Conservation (phyloP, 1,140 invertebrate species). For the Drosophila dunni region DNA sequence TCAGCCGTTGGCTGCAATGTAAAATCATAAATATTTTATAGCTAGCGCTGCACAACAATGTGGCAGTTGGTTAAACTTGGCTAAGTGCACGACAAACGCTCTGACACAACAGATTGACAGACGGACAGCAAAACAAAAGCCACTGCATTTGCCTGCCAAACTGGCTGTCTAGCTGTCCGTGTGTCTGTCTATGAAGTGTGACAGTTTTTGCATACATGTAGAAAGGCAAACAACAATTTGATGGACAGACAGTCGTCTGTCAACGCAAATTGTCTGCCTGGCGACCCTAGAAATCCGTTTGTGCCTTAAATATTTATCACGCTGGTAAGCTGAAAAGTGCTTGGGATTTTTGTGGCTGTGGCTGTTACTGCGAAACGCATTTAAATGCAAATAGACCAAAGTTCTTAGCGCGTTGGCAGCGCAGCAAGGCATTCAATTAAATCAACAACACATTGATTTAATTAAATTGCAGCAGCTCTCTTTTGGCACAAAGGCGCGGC, state of each 20-base stretch:
- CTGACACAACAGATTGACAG: constrained; percentile 56
- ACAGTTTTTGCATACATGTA: constrained; percentile 47
- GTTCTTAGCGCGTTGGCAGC: constrained; percentile 11
- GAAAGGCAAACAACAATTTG: constrained; percentile 47
- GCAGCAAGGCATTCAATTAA: constrained; percentile 63
- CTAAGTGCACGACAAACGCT: constrained; percentile 75
- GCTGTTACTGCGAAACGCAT: constrained; percentile 12
- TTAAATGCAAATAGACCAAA: constrained; percentile 38
- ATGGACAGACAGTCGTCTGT: constrained; percentile 46
- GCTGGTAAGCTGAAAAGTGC: constrained; percentile 26
- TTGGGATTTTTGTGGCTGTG: constrained; percentile 7
- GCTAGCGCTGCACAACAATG: constrained; percentile 47
- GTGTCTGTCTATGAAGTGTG: constrained; percentile 14
- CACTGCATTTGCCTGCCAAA: constrained; percentile 14
- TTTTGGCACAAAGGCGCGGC: constrained; percentile 22
- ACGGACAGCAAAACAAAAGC: constrained; percentile 37
- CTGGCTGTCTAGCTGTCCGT: not conserved
- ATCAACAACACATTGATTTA: constrained; percentile 75
- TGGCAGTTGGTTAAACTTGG: constrained; percentile 42
- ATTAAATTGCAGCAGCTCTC: constrained; percentile 64
- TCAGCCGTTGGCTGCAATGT: constrained; percentile 31
- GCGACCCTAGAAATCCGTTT: constrained; percentile 6
- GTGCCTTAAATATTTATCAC: constrained; percentile 40
- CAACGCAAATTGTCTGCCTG: constrained; percentile 34
- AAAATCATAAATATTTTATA: constrained; percentile 58